Base-by-base conservation (phyloP, 2,113 vertebrate species). In the Acanthochromis polyacanthus region DNA sequence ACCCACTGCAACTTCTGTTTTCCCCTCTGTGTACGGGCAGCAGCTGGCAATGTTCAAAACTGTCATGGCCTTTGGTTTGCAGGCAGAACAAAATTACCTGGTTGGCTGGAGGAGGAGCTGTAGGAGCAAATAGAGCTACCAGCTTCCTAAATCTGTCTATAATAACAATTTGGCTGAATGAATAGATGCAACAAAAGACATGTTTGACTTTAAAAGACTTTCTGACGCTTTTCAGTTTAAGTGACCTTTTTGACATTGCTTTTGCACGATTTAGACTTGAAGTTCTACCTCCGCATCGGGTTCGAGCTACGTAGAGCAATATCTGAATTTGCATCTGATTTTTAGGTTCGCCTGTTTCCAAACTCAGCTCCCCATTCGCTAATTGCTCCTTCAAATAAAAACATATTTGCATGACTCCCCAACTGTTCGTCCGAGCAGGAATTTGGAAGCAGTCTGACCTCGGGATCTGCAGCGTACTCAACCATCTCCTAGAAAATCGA, bases 21-120 rank as follows among this genome's bases (percentile, higher is more conserved):
- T 53, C 65, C 60, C 70, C 55, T 82, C 70, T 78, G 71, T 62
- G 75, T 28, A 11, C 5, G 28, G 28, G 80, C 64, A 84, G 74
- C 90, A 85, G 83, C 84, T 86, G 88, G 85, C 75, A 80, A 22
- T 45, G 72, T 59, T 78, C 38, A 51, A 64, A 71, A 81, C 46
- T 87, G 81, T 83, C 74, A 86, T 81, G 83, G 64, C 69, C 69
- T 12, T 58, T 22, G 59, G 59, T 87, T 89, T 78, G 70, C 36
- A 72, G 58, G 71, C 64, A 57, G 57, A 78, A 77, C 56, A 68
- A 72, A 81, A 90, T 89, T 74, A 81, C 75, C 79, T 77, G 58
- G 72, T 68, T 80, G 84, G 73, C 71, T 20, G 10, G 22, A 64
- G 77, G 61, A 80, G 59, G 43, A 40, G 23, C 28, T 62, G 69